Conservation (phyloP, 1,140 invertebrate species). For the Drosophila kurseongensis region DNA sequence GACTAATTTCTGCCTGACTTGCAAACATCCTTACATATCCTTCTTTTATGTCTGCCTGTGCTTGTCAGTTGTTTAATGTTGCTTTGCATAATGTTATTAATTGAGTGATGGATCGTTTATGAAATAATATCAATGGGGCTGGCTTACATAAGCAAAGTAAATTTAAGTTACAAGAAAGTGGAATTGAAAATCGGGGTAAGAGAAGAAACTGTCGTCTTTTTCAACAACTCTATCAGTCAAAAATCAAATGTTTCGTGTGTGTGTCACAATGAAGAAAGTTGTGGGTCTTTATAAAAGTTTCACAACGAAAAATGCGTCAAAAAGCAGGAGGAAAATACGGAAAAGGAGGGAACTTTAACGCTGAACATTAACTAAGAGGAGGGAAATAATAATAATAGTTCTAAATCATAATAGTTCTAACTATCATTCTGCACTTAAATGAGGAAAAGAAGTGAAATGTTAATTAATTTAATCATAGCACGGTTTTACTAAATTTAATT, state of each 20-base stretch:
- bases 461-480: background rate
- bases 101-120: slow-evolving; percentile 43
- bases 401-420: too few relatives aligned
- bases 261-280: slow-evolving; percentile 27
- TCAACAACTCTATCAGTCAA: slow-evolving; percentile 79
- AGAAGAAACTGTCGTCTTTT: slow-evolving; percentile 51
- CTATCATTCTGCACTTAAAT: slow-evolving; percentile 10
- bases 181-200: background rate
- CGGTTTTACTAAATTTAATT: background rate
- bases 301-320: slow-evolving; percentile 14
- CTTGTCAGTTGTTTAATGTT: slow-evolving; percentile 19
- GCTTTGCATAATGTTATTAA: slow-evolving; percentile 28
- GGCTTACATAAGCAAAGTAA: background rate
- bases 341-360: background rate
- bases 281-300: slow-evolving; percentile 12
- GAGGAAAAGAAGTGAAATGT: background rate
- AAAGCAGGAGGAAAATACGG: background rate
- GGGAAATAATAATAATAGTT: too few relatives aligned
- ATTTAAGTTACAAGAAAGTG: background rate
- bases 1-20: slow-evolving; percentile 28
- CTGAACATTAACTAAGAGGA: background rate
- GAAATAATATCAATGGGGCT: slow-evolving; percentile 27
- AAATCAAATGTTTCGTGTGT: slow-evolving; percentile 50
- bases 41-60: slow-evolving; percentile 14
- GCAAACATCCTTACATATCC: background rate